phyloP scores from a whole-genome alignment of 2,888 invertebrate genomes.

The Euclidia mi region DNA sequence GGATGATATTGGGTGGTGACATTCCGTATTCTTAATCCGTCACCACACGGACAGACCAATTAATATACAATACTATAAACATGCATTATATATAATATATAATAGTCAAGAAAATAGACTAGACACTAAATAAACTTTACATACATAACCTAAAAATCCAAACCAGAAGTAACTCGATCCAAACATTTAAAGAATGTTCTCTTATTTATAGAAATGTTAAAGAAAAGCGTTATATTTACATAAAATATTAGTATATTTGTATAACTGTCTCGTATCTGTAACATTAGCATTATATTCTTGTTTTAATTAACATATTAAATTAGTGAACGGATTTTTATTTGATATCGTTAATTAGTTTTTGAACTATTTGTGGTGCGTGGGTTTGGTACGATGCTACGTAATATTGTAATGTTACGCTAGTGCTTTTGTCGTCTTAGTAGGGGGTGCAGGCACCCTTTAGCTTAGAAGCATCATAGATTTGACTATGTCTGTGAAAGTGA shows the following conservation, averaged over 20 bases:
- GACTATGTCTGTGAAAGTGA: no score
- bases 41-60: no score
- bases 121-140: no score
- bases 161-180: slow-evolving; percentile 52
- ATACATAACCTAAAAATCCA: slow-evolving; percentile 38
- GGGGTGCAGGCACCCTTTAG: no score
- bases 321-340: slow-evolving; percentile 10
- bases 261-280: slow-evolving; percentile 19
- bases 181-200: slow-evolving; percentile 49
- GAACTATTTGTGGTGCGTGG: background rate
- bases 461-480: no score
- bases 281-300: slow-evolving; percentile 21
- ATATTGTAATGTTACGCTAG: no score
- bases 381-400: background rate
- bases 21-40: no score
- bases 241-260: slow-evolving; percentile 38
- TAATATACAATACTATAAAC: no score
- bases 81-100: no score
- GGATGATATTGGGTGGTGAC: no score
- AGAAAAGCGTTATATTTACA: slow-evolving; percentile 42
- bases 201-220: slow-evolving; percentile 33
- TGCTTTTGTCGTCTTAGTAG: no score
- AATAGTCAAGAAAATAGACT: no score
- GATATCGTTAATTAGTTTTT: slow-evolving; percentile 19
- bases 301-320: slow-evolving; percentile 36